Evolutionary conservation across 2,113 vertebrate genomes (phyloP), one percentile per base, ranked within the genome.

Genomic region (Scomber scombrus): DNA sequence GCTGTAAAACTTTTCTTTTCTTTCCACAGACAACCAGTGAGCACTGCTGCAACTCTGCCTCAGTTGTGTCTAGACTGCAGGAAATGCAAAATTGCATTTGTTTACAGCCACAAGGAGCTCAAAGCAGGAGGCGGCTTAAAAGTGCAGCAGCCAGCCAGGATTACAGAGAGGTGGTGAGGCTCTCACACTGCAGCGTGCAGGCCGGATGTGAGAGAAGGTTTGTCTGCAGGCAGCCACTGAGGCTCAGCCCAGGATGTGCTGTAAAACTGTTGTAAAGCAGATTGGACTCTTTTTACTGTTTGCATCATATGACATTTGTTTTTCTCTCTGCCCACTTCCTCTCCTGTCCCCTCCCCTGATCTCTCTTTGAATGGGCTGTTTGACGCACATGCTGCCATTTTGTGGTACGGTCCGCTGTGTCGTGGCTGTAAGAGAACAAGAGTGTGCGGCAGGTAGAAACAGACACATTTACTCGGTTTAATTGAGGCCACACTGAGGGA

Each of bases 61-160:
- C 76, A 54, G 75, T 85, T 85, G 86, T 91, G 93, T 94, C 91
- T 93, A 93, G 93, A 94, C 93, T 75, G 86, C 93, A 94, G 94
- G 93, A 95, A 94, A 93, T 89, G 87, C 91, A 90, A 87, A 88
- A 89, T 76, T 87, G 89, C 81, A 75, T 92, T 90, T 93, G 93
- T 93, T 93, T 93, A 92, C 92, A 88, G 85, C 67, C 88, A 71
- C 49, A 55, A 80, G 74, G 78, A 89, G 88, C 89, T 89, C 80
- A 78, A 81, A 85, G 91, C 76, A 67, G 79, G 73, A 51, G 80
- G 68, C 19, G 85, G 78, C 83, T 91, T 79, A 66, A 65, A 74
- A 86, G 77, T 58, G 75, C 84, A 67, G 85, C 85, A 79, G 85
- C 71, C 75, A 78, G 83, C 4, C 51, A 90, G 78, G 67, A 82